Base-by-base conservation (phyloP, 2,888 invertebrate species). In the Choristoneura rosaceana region DNA sequence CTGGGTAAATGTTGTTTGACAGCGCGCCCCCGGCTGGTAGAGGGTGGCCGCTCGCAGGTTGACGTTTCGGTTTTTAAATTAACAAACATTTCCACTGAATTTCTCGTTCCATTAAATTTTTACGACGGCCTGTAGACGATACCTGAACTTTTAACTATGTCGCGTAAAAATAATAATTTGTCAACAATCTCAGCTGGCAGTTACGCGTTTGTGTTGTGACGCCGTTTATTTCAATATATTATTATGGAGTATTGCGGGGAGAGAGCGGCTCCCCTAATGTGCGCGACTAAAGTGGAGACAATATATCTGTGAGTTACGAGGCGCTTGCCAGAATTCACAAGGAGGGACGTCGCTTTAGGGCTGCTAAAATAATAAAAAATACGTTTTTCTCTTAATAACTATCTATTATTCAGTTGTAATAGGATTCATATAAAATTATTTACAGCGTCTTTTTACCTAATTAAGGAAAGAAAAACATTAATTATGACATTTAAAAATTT, bases 1-100 rank as follows among this genome's bases (percentile, higher is more conserved):
- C 87, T 87, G 87, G 87, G 84, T 90, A 90, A 91, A 90, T 87
- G 90, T 88, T 90, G 91, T 92, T 92, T 89, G 91, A 91, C 90
- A 87, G 87, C 80, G 80, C 80, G 78, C 78, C 82, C 82, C 77
- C 79, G 77, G 75, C 76, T 76, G 66, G 50, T 50, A n/a, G 47
- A 14, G 47, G 47, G 63, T 41, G 50, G 55, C 25, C 55, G 71
- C 69, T 69, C 67, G 47, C 71, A 61, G 58, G 71, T 88, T 88
- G 88, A 86, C 87, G 85, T 85, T 87, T 82, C 75, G 81, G 82
- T 86, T 78, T 88, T 88, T 87, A 85, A 84, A 86, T 88, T 87
- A 87, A 79, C 79, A 79, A 81, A 74, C 81, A 81, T 80, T 82
- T 80, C 78, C 77, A 77, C 76, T 76, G 74, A 78, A 77, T 81